phyloP scores from a whole-genome alignment of 2,888 invertebrate genomes.

The Acleris laterana region DNA sequence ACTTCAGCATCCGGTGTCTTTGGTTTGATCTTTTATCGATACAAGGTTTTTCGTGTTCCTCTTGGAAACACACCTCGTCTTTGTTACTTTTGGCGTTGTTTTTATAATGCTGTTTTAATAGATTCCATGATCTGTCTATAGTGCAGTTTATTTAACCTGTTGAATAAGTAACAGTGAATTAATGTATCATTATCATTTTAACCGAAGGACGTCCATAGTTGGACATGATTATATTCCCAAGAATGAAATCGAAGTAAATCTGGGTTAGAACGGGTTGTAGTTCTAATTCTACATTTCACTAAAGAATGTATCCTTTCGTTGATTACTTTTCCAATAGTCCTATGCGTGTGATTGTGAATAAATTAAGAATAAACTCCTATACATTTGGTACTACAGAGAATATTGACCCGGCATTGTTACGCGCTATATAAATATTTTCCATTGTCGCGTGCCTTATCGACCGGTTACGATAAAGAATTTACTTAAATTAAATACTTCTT shows the following conservation, averaged over 20 bases:
- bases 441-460: conserved; percentile 20
- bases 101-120: no score
- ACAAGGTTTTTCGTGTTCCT: background rate
- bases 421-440: conserved; percentile 26
- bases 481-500: conserved; percentile 8
- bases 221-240: no score
- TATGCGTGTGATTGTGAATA: conserved; percentile 1
- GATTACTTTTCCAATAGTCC: conserved; percentile 8
- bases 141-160: no score
- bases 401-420: conserved; percentile 22
- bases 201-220: no score
- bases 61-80: background rate
- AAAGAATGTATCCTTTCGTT: background rate
- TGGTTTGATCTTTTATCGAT: conserved; percentile 27
- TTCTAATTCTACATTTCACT: no score
- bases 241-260: no score
- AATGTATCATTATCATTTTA: no score
- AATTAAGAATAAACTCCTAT: conserved; percentile 17
- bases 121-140: no score
- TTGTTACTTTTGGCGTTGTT: no score
- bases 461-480: conserved; percentile 3
- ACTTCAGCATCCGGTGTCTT: conserved; percentile 22
- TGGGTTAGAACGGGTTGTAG: no score
- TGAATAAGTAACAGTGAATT: no score
- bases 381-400: conserved; percentile 17